Evolutionary conservation across 2,888 invertebrate species (phyloP).

Genomic region (Trichacis sp.): DNA sequence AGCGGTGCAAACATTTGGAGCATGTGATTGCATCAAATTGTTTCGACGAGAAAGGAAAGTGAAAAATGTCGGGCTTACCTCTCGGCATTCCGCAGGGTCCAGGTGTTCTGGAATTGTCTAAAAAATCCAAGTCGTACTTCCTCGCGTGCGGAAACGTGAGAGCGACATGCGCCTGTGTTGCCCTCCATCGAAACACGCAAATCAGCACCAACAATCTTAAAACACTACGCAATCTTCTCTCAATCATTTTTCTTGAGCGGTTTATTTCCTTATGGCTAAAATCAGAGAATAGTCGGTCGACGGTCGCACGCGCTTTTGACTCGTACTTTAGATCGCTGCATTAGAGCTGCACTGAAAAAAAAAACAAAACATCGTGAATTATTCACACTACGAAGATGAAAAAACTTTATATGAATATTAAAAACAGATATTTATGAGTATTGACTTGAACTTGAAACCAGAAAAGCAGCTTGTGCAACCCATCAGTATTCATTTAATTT

Average conservation of each 20-base stretch:
- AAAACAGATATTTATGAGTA: no score
- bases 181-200: conserved; percentile 40
- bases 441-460: no score
- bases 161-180: conserved; percentile 78
- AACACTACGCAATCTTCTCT: conserved; percentile 43
- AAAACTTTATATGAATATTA: no score
- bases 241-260: conserved; percentile 34
- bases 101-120: conserved; percentile 90
- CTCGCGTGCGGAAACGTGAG: conserved; percentile 92
- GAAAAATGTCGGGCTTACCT: conserved; percentile 71
- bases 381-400: no score
- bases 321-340: conserved; percentile 38
- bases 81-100: conserved; percentile 96
- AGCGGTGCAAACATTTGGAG: no score
- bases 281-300: conserved; percentile 28
- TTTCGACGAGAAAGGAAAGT: neutral
- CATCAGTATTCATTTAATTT: no score
- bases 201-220: conserved; percentile 39
- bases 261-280: conserved; percentile 21
- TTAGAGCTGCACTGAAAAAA: conserved; percentile 39
- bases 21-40: neutral
- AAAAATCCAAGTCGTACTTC: conserved; percentile 89
- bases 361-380: no score
- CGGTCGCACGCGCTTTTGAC: conserved; percentile 37
- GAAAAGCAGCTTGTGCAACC: no score